phyloP scores from a whole-genome alignment of 2,888 invertebrate genomes.

The Spatulosminthurus flaviceps region DNA sequence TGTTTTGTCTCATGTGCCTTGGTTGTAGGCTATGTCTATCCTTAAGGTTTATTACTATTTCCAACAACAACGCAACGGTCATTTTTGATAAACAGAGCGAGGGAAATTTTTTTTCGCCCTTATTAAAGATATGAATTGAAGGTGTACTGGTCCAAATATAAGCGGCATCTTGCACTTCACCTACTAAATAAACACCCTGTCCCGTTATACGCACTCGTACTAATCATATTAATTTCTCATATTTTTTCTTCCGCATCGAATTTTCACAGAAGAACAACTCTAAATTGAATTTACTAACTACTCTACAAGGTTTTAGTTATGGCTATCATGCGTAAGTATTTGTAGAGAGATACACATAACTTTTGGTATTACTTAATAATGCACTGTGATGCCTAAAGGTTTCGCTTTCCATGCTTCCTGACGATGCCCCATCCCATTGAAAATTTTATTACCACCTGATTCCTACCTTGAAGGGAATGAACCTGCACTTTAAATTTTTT shows the following conservation, averaged over 20 bases:
- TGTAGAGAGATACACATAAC: no score
- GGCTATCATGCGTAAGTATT: no score
- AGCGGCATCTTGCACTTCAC: not conserved
- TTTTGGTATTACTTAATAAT: not conserved
- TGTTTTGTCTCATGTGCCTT: no score
- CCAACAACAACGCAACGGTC: constrained; percentile 36
- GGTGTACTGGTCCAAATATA: not conserved
- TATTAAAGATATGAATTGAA: not conserved
- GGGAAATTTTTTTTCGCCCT: not conserved
- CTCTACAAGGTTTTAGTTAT: not conserved
- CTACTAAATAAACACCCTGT: constrained; percentile 2
- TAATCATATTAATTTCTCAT: constrained; percentile 24
- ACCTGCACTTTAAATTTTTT: no score
- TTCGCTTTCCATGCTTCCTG: constrained; percentile 6
- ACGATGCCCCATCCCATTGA: not conserved
- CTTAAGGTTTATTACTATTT: no score
- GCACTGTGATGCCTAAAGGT: not conserved
- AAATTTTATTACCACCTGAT: no score
- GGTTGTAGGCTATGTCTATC: no score
- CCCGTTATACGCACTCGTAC: not conserved
- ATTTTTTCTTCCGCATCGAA: constrained; percentile 3
- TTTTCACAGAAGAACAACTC: not conserved
- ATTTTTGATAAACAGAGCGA: constrained; percentile 35
- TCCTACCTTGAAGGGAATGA: no score
- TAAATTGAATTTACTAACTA: not conserved